Percentiles rank a stretch among this genome's conserved stretches.
These are phyloP conservation scores for Falco novaeseelandiae DNA, from an alignment of 2,797 vertebrate genomes.

Conservation along the genomic window DNA sequence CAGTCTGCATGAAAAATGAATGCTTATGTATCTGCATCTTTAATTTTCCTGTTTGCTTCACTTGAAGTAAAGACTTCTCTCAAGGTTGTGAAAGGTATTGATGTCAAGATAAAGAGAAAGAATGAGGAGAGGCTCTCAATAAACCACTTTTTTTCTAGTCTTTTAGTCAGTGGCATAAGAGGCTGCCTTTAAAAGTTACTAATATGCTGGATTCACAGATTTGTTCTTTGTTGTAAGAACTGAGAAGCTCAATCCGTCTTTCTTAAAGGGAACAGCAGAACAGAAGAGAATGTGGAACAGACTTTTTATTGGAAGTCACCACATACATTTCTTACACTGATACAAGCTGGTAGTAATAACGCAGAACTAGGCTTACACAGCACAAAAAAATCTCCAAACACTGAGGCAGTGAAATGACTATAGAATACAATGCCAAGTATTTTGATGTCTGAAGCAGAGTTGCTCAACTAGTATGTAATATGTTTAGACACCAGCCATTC, in stretches of 20 bases:
- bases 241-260: background rate
- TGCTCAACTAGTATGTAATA: background rate
- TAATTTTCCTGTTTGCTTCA: background rate
- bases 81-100: background rate
- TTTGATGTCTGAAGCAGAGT: background rate
- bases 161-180: background rate
- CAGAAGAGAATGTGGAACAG: background rate
- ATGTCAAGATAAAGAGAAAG: background rate
- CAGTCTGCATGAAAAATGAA: background rate
- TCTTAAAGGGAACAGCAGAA: background rate
- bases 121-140: background rate
- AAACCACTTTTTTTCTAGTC: background rate
- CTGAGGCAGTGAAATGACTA: background rate
- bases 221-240: background rate
- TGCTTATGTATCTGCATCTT: background rate
- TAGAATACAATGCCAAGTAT: background rate
- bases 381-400: background rate
- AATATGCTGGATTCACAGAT: background rate
- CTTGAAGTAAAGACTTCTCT: background rate
- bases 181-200: background rate
- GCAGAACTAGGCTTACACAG: background rate
- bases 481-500: background rate
- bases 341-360: background rate
- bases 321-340: background rate
- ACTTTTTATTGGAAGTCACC: background rate